Evolutionary conservation across 2,113 vertebrate species (phyloP).

Genomic region (Bos javanicus): DNA sequence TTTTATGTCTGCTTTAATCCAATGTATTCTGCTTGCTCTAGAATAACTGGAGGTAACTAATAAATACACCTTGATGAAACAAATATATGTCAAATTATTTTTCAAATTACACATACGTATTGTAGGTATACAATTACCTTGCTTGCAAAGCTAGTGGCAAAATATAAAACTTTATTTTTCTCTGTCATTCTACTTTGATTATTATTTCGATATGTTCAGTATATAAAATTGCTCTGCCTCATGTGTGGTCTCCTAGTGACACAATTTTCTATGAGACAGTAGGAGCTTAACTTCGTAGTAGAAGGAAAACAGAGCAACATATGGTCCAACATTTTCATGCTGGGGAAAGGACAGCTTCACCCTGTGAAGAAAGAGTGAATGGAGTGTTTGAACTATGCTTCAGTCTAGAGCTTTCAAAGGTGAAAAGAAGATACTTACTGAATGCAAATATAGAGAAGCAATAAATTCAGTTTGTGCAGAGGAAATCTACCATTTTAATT

Average conservation of each 20-base stretch:
- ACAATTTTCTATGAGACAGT: neutral
- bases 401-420: neutral
- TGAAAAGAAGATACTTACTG: neutral
- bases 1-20: neutral
- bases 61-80: neutral
- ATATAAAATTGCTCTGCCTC: neutral
- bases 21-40: neutral
- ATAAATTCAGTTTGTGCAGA: neutral
- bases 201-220: neutral
- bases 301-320: slow-evolving; percentile 13
- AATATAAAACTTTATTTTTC: neutral
- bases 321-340: neutral
- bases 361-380: neutral
- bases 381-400: neutral
- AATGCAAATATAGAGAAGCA: neutral
- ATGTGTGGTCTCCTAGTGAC: slow-evolving; percentile 18
- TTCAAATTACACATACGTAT: neutral
- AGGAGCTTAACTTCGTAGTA: slow-evolving; percentile 21
- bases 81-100: neutral
- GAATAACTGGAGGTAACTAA: neutral
- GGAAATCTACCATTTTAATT: neutral
- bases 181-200: neutral
- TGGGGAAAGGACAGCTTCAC: slow-evolving; percentile 35
- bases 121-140: neutral
- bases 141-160: neutral